Evolutionary conservation across 2,113 vertebrate species (phyloP), one percentile per base, ranked within the genome.

Genomic region (Grantiella picta): DNA sequence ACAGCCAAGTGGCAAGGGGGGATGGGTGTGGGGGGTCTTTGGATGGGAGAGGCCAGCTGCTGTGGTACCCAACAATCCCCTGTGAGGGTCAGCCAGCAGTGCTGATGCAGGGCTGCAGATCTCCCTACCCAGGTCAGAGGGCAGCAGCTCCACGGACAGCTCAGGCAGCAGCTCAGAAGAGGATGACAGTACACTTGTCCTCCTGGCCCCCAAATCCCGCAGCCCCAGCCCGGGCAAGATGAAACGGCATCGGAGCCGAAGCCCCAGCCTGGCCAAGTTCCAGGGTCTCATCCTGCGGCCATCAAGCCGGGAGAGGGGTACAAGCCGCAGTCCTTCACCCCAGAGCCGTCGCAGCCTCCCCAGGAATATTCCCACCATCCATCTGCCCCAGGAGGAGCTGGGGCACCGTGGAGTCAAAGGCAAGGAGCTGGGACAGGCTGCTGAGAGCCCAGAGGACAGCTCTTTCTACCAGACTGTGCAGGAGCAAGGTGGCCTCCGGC

Each of bases 161-260:
- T 99, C 99, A 0, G 97, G 98, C 27, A 90, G 97, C 96, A 99
- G 99, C 96, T 99, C 99, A 0, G 98, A 98, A 59, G 98, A 97
- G 60, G 99, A 99, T 13, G 98, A 99, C 98, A 99, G 99, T 98
- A 99, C 99, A 0, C 96, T 99, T 81, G 99, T 99, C 54, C 97
- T 99, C 60, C 97, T 99, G 25, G 98, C 98, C 16, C 98, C 99
- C 49, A 98, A 98, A 92, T 99, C 99, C 75, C 99, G 99, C 49
- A 99, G 99, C 95, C 99, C 99, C 19, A 99, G 99, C 82, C 99
- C 99, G 0, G 98, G 97, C 89, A 98, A 98, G 15, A 98, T 97
- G 95, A 98, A 98, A 78, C 96, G 96, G 57, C 97, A 98, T 70
- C 94, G 98, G 4, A 98, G 98, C 94, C 98, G 99, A 60, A 99